Percentiles rank a stretch among this genome's conserved stretches.
These are phyloP conservation scores for Caenorhabditis plicata DNA, from an alignment of 2,888 invertebrate species.

Conservation along the genomic window DNA sequence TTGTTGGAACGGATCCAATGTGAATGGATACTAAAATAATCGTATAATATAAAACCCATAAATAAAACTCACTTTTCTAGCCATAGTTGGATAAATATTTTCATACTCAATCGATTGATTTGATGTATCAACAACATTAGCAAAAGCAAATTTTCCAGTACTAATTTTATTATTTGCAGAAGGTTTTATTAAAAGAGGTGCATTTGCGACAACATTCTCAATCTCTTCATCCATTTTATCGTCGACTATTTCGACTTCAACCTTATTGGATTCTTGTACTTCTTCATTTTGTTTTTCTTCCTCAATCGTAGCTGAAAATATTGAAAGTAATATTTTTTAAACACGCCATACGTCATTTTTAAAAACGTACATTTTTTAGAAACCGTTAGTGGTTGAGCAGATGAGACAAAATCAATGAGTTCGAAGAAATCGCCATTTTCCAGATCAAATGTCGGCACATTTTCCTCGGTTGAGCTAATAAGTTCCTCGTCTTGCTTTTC, in stretches of 20 bases:
- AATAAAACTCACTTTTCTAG: constrained; percentile 29
- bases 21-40: constrained; percentile 74
- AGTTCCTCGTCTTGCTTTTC: not conserved
- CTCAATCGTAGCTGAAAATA: not conserved
- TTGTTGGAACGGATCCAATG: constrained; percentile 94
- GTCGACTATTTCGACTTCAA: not conserved
- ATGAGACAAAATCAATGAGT: constrained; percentile 25
- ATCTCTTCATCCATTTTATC: not conserved
- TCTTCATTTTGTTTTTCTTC: not conserved
- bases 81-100: constrained; percentile 35
- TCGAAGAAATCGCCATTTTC: constrained; percentile 26
- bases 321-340: not conserved
- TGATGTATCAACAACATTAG: too few species aligned
- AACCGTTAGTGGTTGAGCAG: not conserved
- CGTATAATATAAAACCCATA: not conserved
- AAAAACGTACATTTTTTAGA: not conserved
- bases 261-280: not conserved
- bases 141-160: too few species aligned
- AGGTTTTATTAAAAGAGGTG: too few species aligned
- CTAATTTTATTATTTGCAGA: too few species aligned
- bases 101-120: constrained; percentile 39
- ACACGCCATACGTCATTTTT: not conserved
- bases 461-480: constrained; percentile 6
- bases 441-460: not conserved
- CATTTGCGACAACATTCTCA: too few species aligned